Base-by-base conservation (phyloP, 2,888 invertebrate genomes). In the Myopa testacea region DNA sequence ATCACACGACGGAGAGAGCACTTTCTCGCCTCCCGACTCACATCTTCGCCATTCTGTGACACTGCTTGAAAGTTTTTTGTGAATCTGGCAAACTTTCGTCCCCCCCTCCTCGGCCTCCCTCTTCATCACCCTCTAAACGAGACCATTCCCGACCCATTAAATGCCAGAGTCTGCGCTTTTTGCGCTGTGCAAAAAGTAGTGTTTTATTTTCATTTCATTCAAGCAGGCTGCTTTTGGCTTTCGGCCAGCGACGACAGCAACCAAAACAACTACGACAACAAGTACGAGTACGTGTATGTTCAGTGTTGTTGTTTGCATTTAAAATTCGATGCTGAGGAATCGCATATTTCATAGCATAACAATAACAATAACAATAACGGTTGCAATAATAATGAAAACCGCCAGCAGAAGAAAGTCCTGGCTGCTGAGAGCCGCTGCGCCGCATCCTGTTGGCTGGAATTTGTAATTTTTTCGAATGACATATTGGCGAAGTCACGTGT, bases 161-260 rank as follows among this genome's bases (percentile, higher is more conserved):
- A 58, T 71, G 71, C 10, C 58, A 71, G 52, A 55, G 19, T 71
- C 71, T 37, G n/a, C 38, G 45, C 14, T 55, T 4, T 34, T 5
- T 14, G 19, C 6, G 4, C 50, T 16, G 14, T 12, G 38, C 34
- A 52, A 19, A 7, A 55, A n/a, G 5, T 14, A 34, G 37, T 55
- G 37, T n/a, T 52, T 58, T 16, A 2, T 34, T 62, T 63, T 50
- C 74, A 52, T 37, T 74, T 74, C 74, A 74, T 65, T 74, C 52
- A 65, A 65, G 74, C 26, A 63, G 55, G 65, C 63, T n/a, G n/a
- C 50, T 40, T 74, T 65, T 74, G 74, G 74, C 74, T 50, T 14
- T 10, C 34, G 37, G 74, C 74, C 74, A 74, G 58, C n/a, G 37
- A 19, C 10, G 8, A 10, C 10, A 50, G 40, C n/a, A 63, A 34